Conservation (phyloP, 2,888 invertebrate species). For the Bembecia ichneumoniformis region DNA sequence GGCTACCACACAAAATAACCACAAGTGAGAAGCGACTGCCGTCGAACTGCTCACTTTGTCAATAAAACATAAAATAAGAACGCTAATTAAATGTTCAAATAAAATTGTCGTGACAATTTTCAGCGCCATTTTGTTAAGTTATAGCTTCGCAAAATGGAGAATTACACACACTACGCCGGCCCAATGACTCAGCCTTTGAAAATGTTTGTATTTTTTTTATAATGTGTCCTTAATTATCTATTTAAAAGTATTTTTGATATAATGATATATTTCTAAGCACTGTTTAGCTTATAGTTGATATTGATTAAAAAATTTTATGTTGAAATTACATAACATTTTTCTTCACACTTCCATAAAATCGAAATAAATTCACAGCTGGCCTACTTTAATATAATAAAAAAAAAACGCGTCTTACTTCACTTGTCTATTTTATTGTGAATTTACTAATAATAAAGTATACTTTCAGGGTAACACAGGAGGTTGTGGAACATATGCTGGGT, state of each 20-base stretch:
- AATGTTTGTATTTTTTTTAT: constrained; percentile 39
- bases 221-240: too few species aligned
- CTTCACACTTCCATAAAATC: too few species aligned
- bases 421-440: too few species aligned
- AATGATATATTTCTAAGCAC: too few species aligned
- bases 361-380: too few species aligned
- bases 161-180: constrained; percentile 42
- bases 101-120: constrained; percentile 8
- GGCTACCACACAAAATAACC: constrained; percentile 13
- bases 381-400: constrained; percentile 2
- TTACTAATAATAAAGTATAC: background rate
- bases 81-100: constrained; percentile 10
- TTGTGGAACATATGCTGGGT: constrained; percentile 71
- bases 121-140: constrained; percentile 37
- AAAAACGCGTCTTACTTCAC: background rate
- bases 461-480: constrained; percentile 52
- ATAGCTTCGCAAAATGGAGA: constrained; percentile 48
- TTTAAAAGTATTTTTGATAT: too few species aligned
- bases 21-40: constrained; percentile 70
- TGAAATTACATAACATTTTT: too few species aligned
- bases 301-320: too few species aligned
- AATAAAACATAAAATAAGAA: constrained; percentile 21
- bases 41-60: constrained; percentile 74
- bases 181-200: constrained; percentile 58
- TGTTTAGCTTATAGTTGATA: too few species aligned